Percentiles rank a stretch among this genome's conserved stretches.
Conservation (phyloP, 2,797 vertebrate genomes). For the Sebastolobus altivelis region DNA sequence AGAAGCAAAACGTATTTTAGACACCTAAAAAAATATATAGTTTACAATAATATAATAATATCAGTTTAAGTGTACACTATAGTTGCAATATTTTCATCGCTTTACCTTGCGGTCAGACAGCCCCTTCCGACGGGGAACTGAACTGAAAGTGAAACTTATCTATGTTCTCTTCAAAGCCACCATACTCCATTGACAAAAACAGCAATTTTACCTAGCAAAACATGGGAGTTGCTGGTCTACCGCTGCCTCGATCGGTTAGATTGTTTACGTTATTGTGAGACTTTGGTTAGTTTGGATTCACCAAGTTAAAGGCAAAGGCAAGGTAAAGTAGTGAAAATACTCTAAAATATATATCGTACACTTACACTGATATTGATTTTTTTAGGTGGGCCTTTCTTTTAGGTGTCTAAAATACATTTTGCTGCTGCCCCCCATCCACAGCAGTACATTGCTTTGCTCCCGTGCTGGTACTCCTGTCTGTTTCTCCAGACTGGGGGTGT, state of each 20-base stretch:
- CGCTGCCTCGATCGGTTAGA: not conserved
- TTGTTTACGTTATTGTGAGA: not conserved
- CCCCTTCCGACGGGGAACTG: not conserved
- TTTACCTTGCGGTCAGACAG: not conserved
- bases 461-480: not conserved
- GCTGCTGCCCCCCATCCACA: too few relatives aligned
- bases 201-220: not conserved
- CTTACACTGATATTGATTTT: too few relatives aligned
- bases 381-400: too few relatives aligned
- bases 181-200: not conserved
- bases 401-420: too few relatives aligned
- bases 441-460: not conserved
- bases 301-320: too few relatives aligned
- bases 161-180: not conserved
- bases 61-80: not conserved
- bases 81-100: not conserved
- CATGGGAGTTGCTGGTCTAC: not conserved
- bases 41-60: too few relatives aligned
- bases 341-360: not conserved
- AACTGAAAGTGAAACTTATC: not conserved
- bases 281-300: not conserved
- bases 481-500: not conserved
- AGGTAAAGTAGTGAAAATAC: not conserved
- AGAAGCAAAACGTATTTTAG: too few relatives aligned
- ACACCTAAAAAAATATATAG: too few relatives aligned